Evolutionary conservation across 1,140 invertebrate genomes (phyloP).

Genomic region (Odontomachus brunneus): DNA sequence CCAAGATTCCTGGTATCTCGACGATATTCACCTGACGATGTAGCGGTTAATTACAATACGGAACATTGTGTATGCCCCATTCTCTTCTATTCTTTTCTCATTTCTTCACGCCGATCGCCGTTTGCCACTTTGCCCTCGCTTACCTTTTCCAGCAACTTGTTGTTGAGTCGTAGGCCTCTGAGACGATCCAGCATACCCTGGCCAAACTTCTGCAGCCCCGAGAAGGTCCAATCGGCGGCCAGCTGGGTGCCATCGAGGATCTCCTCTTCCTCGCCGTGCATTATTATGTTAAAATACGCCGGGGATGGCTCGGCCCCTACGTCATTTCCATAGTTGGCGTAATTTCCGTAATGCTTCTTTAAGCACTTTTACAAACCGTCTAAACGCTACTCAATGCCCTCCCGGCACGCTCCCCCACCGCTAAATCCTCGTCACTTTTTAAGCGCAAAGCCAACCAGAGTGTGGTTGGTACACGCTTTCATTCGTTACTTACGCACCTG

Average conservation of each 20-base stretch:
- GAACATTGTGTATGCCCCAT: background rate
- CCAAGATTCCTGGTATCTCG: constrained; percentile 97
- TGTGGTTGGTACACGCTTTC: constrained; percentile 2
- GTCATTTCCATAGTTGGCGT: constrained; percentile 74
- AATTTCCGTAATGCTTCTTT: constrained; percentile 73
- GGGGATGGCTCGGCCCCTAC: constrained; percentile 96
- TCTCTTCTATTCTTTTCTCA: too few relatives aligned
- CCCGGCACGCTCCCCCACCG: constrained; percentile 61
- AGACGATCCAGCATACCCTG: constrained; percentile 96
- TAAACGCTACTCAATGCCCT: constrained; percentile 75
- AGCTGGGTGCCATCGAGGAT: constrained; percentile 96
- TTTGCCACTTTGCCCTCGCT: constrained; percentile 42
- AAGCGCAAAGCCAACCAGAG: constrained; percentile 45
- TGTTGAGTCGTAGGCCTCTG: constrained; percentile 92
- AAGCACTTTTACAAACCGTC: constrained; percentile 75
- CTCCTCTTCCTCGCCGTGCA: constrained; percentile 94
- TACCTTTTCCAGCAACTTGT: constrained; percentile 95
- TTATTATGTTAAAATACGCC: constrained; percentile 96
- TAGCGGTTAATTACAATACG: background rate
- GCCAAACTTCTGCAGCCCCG: constrained; percentile 97
- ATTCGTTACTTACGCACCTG: constrained; percentile 87
- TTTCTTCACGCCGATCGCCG: too few relatives aligned
- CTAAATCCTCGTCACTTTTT: constrained; percentile 47
- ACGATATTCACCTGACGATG: constrained; percentile 95
- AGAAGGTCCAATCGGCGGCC: constrained; percentile 96